Conservation (phyloP, 2,113 vertebrate species). For the Montifringilla adamsi region DNA sequence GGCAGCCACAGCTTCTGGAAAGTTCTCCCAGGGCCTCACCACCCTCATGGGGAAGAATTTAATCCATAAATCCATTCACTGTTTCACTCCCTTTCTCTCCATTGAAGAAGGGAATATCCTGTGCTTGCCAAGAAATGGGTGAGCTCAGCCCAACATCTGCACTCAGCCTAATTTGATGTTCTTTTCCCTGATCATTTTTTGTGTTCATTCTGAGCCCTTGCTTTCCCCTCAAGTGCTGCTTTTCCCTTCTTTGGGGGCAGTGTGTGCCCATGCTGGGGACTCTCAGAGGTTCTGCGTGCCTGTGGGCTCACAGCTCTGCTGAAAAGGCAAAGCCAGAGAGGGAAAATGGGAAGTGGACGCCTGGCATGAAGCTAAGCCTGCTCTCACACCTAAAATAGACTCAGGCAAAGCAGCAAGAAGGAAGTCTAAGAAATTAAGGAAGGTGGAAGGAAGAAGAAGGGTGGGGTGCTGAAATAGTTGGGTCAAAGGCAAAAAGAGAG, state of each 20-base stretch:
- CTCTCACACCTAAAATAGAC: conserved; percentile 30
- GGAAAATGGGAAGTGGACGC: conserved; percentile 47
- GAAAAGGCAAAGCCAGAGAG: conserved; percentile 7
- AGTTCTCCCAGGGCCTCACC: background rate
- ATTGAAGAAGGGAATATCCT: background rate
- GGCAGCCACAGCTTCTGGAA: background rate
- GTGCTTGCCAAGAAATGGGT: background rate
- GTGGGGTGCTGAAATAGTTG: conserved; percentile 51
- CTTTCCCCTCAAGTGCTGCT: background rate
- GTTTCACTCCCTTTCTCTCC: background rate
- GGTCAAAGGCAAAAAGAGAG: conserved; percentile 28
- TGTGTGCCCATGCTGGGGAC: background rate
- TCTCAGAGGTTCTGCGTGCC: background rate
- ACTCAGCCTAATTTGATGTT: background rate
- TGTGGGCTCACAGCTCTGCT: background rate
- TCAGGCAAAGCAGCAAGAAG: conserved; percentile 18
- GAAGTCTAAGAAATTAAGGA: conserved; percentile 65
- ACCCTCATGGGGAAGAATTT: background rate
- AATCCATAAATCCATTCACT: background rate
- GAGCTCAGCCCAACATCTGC: background rate
- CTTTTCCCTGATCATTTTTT: background rate
- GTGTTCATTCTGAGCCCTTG: background rate
- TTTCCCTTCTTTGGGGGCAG: background rate
- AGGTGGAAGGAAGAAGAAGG: conserved; percentile 65
- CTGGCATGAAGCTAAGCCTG: background rate